Conservation (phyloP, 2,888 invertebrate species). For the Thymelicus acteon region DNA sequence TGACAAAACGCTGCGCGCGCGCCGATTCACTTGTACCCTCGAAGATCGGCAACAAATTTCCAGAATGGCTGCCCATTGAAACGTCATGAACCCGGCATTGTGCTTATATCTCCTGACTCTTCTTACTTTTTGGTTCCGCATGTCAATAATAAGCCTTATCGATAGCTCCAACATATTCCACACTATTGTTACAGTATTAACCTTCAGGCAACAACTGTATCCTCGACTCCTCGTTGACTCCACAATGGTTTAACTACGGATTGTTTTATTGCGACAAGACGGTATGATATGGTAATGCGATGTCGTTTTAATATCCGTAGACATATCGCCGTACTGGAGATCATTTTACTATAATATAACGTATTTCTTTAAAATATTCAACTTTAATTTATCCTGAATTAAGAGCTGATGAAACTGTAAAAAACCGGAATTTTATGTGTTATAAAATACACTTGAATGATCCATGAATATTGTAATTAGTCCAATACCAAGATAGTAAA, state of each 20-base stretch:
- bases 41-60: conserved; percentile 72
- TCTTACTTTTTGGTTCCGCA: conserved; percentile 35
- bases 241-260: conserved; percentile 22
- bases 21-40: conserved; percentile 59
- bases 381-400: not conserved
- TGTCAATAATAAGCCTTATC: conserved; percentile 38
- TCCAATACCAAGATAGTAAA: conserved; percentile 1
- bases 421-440: too few species aligned
- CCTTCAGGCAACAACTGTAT: conserved; percentile 33
- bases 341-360: not conserved
- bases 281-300: conserved; percentile 10
- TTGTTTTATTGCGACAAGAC: conserved; percentile 22
- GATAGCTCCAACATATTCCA: conserved; percentile 36
- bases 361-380: not conserved
- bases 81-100: conserved; percentile 73
- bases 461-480: not conserved
- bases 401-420: not conserved
- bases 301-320: conserved; percentile 4
- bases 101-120: conserved; percentile 56
- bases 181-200: conserved; percentile 32
- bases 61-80: conserved; percentile 76
- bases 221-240: conserved; percentile 12
- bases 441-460: not conserved
- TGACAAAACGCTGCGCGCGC: conserved; percentile 80
- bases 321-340: not conserved